Conservation (phyloP, 1,140 invertebrate species). For the Drosophila ironensis region DNA sequence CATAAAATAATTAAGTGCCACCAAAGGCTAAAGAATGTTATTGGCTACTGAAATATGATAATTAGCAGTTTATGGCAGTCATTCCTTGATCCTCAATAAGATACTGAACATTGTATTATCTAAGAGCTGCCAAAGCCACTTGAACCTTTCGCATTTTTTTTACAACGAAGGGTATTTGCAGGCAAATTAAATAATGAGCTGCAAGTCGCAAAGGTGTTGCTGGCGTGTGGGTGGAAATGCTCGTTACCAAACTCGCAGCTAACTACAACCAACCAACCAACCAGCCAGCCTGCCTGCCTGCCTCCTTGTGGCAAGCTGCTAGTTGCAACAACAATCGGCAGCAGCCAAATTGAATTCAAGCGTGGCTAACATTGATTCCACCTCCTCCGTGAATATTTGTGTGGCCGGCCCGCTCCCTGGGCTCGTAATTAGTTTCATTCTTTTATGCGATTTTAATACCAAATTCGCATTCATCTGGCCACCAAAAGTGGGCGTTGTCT, state of each 20-base stretch:
- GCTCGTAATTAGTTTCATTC: constrained; percentile 66
- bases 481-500: constrained; percentile 54
- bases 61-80: too few species aligned
- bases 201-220: constrained; percentile 28
- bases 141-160: background rate
- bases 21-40: too few species aligned
- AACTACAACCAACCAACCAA: constrained; percentile 10
- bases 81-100: too few species aligned
- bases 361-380: constrained; percentile 67
- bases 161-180: constrained; percentile 28
- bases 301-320: constrained; percentile 21
- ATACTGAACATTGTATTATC: too few species aligned
- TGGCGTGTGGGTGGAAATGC: constrained; percentile 41
- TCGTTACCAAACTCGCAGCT: constrained; percentile 28
- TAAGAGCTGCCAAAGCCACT: background rate
- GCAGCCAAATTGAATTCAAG: constrained; percentile 67
- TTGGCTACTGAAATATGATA: too few species aligned
- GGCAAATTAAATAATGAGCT: constrained; percentile 51
- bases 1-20: background rate
- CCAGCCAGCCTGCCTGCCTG: background rate
- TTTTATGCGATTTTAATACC: constrained; percentile 72
- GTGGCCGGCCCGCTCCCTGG: background rate
- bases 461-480: constrained; percentile 41
- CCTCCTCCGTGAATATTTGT: too few species aligned
- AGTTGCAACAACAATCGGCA: constrained; percentile 56